A percentile compares a stretch with the other conserved stretches of the same genome.
phyloP scores from a whole-genome alignment of 2,797 vertebrate genomes.

The Aviceda leuphotes region DNA sequence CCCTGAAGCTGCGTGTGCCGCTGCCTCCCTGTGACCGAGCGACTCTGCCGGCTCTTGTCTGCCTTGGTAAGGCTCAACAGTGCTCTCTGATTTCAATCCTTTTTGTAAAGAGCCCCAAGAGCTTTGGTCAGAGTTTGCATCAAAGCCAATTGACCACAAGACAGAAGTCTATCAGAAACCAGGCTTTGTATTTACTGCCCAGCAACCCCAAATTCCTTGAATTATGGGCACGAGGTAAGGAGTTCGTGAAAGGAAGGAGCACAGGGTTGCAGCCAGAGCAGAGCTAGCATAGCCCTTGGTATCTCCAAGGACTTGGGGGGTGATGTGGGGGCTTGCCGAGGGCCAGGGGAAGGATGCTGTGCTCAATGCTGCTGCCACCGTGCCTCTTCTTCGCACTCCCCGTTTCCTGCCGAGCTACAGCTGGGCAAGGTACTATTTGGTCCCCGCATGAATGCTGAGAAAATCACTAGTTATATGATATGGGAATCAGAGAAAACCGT shows the following conservation, averaged over 20 bases:
- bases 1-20: not conserved
- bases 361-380: rapidly evolving
- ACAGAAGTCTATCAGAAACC: not conserved
- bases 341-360: not conserved
- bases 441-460: not conserved
- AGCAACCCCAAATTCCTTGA: not conserved
- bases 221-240: not conserved
- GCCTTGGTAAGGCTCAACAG: not conserved
- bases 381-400: not conserved
- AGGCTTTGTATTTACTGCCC: not conserved
- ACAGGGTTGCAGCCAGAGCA: not conserved
- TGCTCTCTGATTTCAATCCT: not conserved
- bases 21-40: rapidly evolving
- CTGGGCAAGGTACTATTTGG: not conserved
- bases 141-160: not conserved
- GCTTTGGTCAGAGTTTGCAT: not conserved
- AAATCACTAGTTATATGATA: conserved; percentile 38
- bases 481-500: not conserved
- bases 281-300: not conserved
- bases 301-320: not conserved
- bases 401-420: not conserved
- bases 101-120: not conserved
- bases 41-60: rapidly evolving
- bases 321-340: not conserved
- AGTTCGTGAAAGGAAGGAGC: not conserved